Conservation (phyloP, 2,797 vertebrate genomes). For the Paguma larvata region DNA sequence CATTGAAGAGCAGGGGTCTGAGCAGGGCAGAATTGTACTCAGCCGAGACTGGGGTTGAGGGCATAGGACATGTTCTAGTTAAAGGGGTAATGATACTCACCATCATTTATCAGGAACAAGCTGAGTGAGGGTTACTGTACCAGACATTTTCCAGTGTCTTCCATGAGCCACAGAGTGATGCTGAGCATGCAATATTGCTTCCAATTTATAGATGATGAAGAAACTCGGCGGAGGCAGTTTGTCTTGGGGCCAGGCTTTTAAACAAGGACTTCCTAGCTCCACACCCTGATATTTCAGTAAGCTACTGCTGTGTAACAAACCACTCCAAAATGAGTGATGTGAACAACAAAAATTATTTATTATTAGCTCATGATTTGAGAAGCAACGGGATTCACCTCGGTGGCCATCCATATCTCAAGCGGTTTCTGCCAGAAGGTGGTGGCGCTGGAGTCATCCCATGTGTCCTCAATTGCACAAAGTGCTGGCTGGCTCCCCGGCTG, state of each 20-base stretch:
- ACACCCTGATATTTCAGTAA: too few species aligned
- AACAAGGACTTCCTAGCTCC: neutral
- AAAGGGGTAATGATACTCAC: too few species aligned
- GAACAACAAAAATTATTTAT: neutral
- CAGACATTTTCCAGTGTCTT: fast-evolving
- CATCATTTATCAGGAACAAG: neutral
- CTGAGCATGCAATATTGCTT: neutral
- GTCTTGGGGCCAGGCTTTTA: neutral
- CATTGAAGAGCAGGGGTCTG: fast-evolving
- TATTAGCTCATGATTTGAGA: neutral
- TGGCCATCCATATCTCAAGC: neutral
- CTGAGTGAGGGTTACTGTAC: too few species aligned
- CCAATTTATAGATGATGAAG: neutral
- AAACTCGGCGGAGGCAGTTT: neutral
- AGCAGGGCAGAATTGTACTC: neutral
- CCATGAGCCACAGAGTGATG: neutral
- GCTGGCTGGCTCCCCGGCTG: neutral
- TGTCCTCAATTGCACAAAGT: neutral
- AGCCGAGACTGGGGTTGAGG: neutral
- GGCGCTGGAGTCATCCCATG: neutral
- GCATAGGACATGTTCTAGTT: neutral
- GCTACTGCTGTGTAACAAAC: neutral
- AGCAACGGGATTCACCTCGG: neutral
- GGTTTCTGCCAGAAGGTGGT: too few species aligned
- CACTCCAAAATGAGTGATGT: neutral